phyloP scores from a whole-genome alignment of 2,888 invertebrate genomes.

The Smittia sp. region DNA sequence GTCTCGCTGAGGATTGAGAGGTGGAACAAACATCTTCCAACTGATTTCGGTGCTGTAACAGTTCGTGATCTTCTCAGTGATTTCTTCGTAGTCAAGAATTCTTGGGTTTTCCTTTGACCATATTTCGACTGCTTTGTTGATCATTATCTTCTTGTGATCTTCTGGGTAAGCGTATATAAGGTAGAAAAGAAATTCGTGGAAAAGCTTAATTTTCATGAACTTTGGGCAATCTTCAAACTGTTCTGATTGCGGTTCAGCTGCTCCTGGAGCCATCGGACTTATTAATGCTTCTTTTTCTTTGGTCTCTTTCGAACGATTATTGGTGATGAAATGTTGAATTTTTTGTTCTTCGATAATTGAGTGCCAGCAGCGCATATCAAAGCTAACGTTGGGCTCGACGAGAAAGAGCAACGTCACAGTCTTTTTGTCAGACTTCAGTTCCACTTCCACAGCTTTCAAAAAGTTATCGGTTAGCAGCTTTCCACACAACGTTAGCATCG shows the following conservation, averaged over 20 bases:
- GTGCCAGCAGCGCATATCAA: conserved; percentile 56
- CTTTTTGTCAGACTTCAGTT: conserved; percentile 53
- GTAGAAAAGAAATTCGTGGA: conserved; percentile 70
- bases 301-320: neutral
- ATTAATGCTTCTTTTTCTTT: neutral
- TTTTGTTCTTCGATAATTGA: conserved; percentile 63
- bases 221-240: conserved; percentile 54
- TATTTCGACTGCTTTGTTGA: conserved; percentile 43
- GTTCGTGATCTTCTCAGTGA: conserved; percentile 54
- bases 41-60: conserved; percentile 57
- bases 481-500: conserved; percentile 60
- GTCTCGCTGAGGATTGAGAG: conserved; percentile 60
- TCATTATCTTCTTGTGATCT: conserved; percentile 45
- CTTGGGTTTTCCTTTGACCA: conserved; percentile 50
- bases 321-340: conserved; percentile 54
- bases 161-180: conserved; percentile 61
- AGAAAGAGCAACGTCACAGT: conserved; percentile 56
- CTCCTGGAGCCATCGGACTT: neutral
- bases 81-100: conserved; percentile 48
- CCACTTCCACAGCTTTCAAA: conserved; percentile 57
- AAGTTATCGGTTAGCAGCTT: conserved; percentile 60
- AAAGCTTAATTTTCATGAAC: conserved; percentile 62
- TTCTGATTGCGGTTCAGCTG: conserved; percentile 7
- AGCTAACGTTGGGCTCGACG: conserved; percentile 56
- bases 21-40: conserved; percentile 73